Evolutionary conservation across 2,888 invertebrate genomes (phyloP), one percentile per base, ranked within the genome.

Genomic region (Heliconius ethilla): DNA sequence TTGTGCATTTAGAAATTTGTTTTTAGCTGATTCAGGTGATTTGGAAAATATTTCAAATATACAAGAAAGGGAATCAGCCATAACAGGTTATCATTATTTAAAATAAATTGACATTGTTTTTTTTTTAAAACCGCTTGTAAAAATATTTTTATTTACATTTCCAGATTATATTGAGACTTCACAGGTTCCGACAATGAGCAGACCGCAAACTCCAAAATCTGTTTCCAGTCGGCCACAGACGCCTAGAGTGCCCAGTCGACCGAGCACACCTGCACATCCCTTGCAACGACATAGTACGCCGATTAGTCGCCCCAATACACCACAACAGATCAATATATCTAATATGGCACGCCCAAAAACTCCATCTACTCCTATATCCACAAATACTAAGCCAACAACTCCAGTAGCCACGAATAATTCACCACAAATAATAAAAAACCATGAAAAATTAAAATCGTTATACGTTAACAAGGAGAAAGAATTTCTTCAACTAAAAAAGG

Each of bases 401-500:
- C 78, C 78, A 66, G 27, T 73, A 33, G 66, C 76, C 70, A 66
- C 77, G 3, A 73, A 59, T n/a, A 72, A 82, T 73, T 51, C 79
- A 33, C 81, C 85, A 65, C 76, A 82, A 72, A 79, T 79, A 2
- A 72, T 40, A 4, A 86, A 84, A 45, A 87, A 89, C n/a, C 87
- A 88, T 10, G 87, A 88, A 7, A 89, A 90, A 59, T 81, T 92
- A 5, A 89, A 88, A 84, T 81, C 87, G 2, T 79, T 84, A 6
- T 92, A 87, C 77, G 78, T 79, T 11, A 80, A 82, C 22, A 93
- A 91, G 81, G 88, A 90, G 67, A 88, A 86, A 81, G 87, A 91
- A 83, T 93, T 92, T 82, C 87, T 88, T 33, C 81, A 78, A 29
- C 84, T 94, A 89, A 94, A 94, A 82, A 94, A 90, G 82, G 94